Percentiles rank a stretch among this genome's conserved stretches.
These are phyloP conservation scores for Propithecus deckenii DNA, from an alignment of 2,797 vertebrate species.

Conservation along the genomic window DNA sequence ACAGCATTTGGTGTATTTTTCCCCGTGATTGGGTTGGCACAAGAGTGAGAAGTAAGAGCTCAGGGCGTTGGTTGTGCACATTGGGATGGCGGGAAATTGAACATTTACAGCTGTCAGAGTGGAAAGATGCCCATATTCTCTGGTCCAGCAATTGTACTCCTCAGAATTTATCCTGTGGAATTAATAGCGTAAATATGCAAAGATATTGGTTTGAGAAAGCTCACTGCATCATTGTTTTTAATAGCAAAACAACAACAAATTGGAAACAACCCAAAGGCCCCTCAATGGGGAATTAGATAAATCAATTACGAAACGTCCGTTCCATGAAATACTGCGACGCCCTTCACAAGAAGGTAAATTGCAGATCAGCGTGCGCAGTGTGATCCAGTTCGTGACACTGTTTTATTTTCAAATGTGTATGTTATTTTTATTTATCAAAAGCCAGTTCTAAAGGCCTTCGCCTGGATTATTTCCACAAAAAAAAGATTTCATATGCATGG, in stretches of 20 bases:
- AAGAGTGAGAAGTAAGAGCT: too few relatives aligned
- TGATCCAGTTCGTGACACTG: neutral
- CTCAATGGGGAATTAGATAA: neutral
- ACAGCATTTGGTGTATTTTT: neutral
- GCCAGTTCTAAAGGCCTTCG: neutral
- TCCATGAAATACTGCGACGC: neutral
- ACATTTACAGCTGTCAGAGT: neutral
- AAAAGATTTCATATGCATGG: neutral
- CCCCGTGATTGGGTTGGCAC: neutral
- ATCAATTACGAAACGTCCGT: neutral
- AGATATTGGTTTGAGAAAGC: neutral
- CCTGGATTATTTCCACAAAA: neutral
- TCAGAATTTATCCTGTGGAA: neutral
- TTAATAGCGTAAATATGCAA: neutral
- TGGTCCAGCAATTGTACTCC: neutral
- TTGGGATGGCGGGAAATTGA: neutral
- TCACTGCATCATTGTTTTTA: neutral
- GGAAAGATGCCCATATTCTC: neutral
- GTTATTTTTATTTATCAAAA: neutral
- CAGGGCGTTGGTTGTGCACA: rapidly evolving
- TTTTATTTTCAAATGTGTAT: neutral
- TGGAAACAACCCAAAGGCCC: neutral
- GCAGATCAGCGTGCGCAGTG: rapidly evolving
- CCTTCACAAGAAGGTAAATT: neutral
- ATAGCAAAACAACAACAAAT: neutral